phyloP scores from a whole-genome alignment of 1,140 invertebrate species.

The Calosoma granatense region DNA sequence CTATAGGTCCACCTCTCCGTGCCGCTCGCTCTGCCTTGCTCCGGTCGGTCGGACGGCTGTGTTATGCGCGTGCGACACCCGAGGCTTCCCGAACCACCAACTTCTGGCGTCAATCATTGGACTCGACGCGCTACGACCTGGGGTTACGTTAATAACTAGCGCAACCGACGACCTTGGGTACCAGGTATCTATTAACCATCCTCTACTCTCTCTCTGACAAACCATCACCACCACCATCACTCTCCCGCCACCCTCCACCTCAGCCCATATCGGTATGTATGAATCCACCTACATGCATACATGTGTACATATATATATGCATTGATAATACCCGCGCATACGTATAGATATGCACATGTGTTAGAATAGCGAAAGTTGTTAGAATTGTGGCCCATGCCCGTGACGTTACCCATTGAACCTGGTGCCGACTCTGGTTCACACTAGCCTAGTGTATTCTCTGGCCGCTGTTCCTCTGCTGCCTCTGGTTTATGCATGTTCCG shows the following conservation, averaged over 20 bases:
- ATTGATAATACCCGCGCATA: no score
- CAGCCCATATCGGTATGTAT: no score
- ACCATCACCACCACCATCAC: no score
- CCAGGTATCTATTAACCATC: no score
- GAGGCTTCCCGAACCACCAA: neutral
- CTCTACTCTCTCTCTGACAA: no score
- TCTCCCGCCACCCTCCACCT: no score
- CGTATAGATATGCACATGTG: no score
- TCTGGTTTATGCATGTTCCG: constrained; percentile 2
- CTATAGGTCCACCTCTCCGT: neutral
- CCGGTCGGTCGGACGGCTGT: neutral
- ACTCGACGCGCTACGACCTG: neutral
- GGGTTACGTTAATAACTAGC: neutral
- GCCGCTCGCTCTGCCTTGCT: neutral
- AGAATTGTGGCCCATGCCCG: no score
- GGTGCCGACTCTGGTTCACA: neutral
- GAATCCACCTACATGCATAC: no score
- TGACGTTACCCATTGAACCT: no score
- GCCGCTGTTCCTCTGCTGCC: neutral
- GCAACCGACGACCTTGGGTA: neutral
- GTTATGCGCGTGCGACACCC: neutral
- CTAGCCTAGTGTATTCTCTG: neutral
- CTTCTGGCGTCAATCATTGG: constrained; percentile 4
- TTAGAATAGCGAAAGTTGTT: no score
- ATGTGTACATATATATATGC: no score